These are phyloP conservation scores for Iphiclides podalirius DNA, from an alignment of 2,888 invertebrate genomes.

Conservation along the genomic window DNA sequence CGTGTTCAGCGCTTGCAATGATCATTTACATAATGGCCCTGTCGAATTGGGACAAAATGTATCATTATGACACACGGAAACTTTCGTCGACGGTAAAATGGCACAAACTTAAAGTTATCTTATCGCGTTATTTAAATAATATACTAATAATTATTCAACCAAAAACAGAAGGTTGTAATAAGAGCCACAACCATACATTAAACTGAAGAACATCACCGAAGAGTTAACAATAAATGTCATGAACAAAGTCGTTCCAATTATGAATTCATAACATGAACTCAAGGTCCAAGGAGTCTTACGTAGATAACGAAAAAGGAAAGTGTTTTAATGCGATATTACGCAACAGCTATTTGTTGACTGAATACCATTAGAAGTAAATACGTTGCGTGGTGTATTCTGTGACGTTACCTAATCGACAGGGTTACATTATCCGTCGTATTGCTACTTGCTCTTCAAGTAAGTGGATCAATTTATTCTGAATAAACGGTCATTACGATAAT, in stretches of 20 bases:
- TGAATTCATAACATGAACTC: constrained; percentile 48
- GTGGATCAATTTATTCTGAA: constrained; percentile 20
- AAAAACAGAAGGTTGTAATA: too few species aligned
- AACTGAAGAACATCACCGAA: too few species aligned
- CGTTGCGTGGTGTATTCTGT: constrained; percentile 43
- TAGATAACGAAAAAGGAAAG: constrained; percentile 64
- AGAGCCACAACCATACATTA: too few species aligned
- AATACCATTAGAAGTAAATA: constrained; percentile 49
- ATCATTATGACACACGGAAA: constrained; percentile 33
- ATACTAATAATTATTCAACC: too few species aligned
- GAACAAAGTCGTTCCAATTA: too few species aligned
- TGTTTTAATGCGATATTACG: constrained; percentile 55
- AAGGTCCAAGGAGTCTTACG: constrained; percentile 48
- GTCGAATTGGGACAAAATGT: constrained; percentile 47
- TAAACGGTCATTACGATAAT: constrained; percentile 13
- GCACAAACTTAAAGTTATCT: too few species aligned
- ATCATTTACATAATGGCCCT: constrained; percentile 57
- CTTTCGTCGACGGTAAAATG: constrained; percentile 10
- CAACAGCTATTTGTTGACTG: constrained; percentile 47
- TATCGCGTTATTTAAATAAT: too few species aligned
- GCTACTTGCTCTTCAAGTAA: constrained; percentile 25
- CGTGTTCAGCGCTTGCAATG: constrained; percentile 41
- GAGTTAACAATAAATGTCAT: too few species aligned
- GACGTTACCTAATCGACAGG: constrained; percentile 44
- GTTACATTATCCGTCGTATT: constrained; percentile 46